These are phyloP conservation scores for Griposia aprilina DNA, from an alignment of 2,888 invertebrate genomes.

Conservation along the genomic window DNA sequence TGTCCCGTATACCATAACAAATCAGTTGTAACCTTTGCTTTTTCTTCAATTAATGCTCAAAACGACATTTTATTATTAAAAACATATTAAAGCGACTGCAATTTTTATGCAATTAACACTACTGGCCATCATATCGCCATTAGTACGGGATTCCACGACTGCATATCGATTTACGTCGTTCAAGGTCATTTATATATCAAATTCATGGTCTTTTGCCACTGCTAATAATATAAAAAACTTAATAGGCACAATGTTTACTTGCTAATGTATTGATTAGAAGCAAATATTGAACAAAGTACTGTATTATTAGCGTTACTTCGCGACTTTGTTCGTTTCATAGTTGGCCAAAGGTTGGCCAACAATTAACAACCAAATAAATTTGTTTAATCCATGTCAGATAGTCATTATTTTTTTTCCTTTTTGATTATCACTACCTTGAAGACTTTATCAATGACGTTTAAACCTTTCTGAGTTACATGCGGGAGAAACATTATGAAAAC, in stretches of 20 bases:
- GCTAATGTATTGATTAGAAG: conserved; percentile 46
- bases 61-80: conserved; percentile 48
- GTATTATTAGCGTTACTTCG: conserved; percentile 37
- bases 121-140: conserved; percentile 66
- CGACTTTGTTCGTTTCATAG: conserved; percentile 38
- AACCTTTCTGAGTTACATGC: neutral
- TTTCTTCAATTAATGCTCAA: conserved; percentile 1
- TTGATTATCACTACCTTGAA: conserved; percentile 18
- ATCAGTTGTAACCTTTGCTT: neutral
- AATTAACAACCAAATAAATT: conserved; percentile 10
- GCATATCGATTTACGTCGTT: conserved; percentile 64
- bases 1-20: neutral
- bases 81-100: conserved; percentile 57
- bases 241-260: conserved; percentile 44
- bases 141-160: conserved; percentile 65
- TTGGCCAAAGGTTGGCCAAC: conserved; percentile 15
- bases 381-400: conserved; percentile 29
- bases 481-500: conserved; percentile 9
- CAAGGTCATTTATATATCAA: conserved; percentile 60
- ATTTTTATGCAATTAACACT: conserved; percentile 66
- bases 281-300: conserved; percentile 36
- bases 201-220: conserved; percentile 42
- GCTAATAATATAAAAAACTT: conserved; percentile 39
- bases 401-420: conserved; percentile 20
- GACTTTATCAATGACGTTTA: conserved; percentile 12